Conservation (phyloP, 2,797 vertebrate species). For the Paguma larvata region DNA sequence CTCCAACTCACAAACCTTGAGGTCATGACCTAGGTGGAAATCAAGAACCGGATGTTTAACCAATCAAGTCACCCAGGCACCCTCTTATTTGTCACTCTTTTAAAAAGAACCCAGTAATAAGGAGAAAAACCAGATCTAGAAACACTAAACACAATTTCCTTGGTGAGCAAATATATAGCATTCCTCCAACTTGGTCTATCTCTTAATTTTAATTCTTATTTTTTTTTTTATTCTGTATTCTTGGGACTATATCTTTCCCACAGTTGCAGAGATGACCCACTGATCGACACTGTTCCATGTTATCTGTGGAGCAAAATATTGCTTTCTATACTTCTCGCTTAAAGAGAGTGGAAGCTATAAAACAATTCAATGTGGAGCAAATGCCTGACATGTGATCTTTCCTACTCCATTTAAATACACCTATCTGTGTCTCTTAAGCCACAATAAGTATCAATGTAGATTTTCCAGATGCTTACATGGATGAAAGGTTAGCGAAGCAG, state of each 20-base stretch:
- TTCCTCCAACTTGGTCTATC: background rate
- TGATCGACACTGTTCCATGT: background rate
- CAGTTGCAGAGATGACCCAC: constrained; percentile 33
- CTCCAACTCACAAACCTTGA: too few relatives aligned
- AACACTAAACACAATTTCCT: background rate
- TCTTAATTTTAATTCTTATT: constrained; percentile 36
- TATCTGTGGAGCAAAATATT: constrained; percentile 66
- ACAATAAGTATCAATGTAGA: background rate
- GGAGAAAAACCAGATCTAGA: background rate
- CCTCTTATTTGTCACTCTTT: background rate
- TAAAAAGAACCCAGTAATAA: background rate
- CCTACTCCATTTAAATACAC: background rate
- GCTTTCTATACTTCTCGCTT: background rate
- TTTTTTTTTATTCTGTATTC: background rate
- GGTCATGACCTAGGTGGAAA: too few relatives aligned
- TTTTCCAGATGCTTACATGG: background rate
- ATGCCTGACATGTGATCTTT: background rate
- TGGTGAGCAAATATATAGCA: background rate
- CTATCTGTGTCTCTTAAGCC: background rate
- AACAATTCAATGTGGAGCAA: background rate
- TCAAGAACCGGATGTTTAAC: too few relatives aligned
- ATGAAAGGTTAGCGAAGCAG: background rate
- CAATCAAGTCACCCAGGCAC: too few relatives aligned
- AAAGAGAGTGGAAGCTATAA: background rate
- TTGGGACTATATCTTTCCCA: background rate